phyloP scores from a whole-genome alignment of 2,888 invertebrate genomes.

The Tachina lurida region DNA sequence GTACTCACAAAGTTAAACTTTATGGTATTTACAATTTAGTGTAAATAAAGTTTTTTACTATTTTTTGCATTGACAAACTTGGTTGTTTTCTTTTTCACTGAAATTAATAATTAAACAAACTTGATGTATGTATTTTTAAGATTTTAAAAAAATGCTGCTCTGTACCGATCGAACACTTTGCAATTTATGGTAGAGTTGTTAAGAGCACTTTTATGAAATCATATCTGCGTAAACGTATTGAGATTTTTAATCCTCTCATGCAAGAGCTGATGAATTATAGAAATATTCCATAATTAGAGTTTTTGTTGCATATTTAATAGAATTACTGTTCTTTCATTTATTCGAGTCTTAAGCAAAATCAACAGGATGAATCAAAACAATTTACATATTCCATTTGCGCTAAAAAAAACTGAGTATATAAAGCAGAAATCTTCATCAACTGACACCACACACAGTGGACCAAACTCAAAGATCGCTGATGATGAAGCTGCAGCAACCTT shows the following conservation, averaged over 20 bases:
- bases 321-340: no score
- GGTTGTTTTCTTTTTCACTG: background rate
- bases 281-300: no score
- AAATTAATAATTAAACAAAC: background rate
- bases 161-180: background rate
- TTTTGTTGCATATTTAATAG: no score
- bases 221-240: background rate
- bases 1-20: background rate
- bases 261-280: background rate
- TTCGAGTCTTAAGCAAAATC: no score
- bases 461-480: no score
- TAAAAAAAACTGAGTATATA: no score
- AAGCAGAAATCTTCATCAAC: no score
- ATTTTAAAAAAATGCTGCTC: background rate
- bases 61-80: background rate
- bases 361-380: no score
- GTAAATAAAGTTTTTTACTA: conserved; percentile 4
- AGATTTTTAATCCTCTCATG: background rate
- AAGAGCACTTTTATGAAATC: conserved; percentile 7
- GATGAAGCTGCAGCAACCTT: no score
- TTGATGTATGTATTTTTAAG: background rate
- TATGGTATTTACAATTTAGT: conserved; percentile 12
- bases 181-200: background rate
- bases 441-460: no score
- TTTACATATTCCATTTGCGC: no score